Percentiles rank a stretch among this genome's conserved stretches.
phyloP scores from a whole-genome alignment of 2,797 vertebrate species.

The Alfaro cultratus region DNA sequence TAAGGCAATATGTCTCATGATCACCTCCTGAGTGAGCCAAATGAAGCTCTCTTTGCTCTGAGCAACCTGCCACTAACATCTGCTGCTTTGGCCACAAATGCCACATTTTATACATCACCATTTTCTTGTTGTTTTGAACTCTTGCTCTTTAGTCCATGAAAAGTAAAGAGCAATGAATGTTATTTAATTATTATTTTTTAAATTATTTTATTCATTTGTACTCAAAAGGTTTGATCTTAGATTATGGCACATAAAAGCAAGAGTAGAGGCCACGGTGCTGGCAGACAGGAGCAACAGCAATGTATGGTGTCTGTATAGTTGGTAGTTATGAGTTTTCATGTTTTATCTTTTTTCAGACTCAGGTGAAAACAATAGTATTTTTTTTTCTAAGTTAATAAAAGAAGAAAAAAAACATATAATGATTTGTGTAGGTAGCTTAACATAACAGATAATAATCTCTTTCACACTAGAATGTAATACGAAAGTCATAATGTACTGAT shows the following conservation, averaged over 20 bases:
- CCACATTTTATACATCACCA: slow-evolving; percentile 42
- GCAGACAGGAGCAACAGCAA: slow-evolving; percentile 1
- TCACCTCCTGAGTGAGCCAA: slow-evolving; percentile 73
- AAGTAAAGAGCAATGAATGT: background rate
- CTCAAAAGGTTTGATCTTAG: slow-evolving; percentile 4
- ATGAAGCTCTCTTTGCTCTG: slow-evolving; percentile 68
- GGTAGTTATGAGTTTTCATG: slow-evolving; percentile 30
- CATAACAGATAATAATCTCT: slow-evolving; percentile 60
- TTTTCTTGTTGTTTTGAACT: slow-evolving; percentile 21
- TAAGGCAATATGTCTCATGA: slow-evolving; percentile 74
- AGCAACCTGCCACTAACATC: slow-evolving; percentile 78
- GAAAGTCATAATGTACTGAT: slow-evolving; percentile 46
- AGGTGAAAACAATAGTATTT: slow-evolving; percentile 44
- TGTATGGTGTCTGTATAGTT: slow-evolving; percentile 22
- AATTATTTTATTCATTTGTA: background rate
- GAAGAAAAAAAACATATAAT: slow-evolving; percentile 60
- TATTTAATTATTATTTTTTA: background rate
- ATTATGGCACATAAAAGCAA: slow-evolving; percentile 29
- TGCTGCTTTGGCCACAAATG: slow-evolving; percentile 67
- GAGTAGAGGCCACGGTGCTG: slow-evolving; percentile 19
- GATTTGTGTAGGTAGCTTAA: slow-evolving; percentile 60
- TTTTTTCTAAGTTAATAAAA: slow-evolving; percentile 58
- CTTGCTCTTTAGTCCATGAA: background rate
- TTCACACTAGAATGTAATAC: slow-evolving; percentile 38
- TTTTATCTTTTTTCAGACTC: slow-evolving; percentile 44